Evolutionary conservation across 1,140 invertebrate species (phyloP).

Genomic region (Tyrophagus putrescentiae): DNA sequence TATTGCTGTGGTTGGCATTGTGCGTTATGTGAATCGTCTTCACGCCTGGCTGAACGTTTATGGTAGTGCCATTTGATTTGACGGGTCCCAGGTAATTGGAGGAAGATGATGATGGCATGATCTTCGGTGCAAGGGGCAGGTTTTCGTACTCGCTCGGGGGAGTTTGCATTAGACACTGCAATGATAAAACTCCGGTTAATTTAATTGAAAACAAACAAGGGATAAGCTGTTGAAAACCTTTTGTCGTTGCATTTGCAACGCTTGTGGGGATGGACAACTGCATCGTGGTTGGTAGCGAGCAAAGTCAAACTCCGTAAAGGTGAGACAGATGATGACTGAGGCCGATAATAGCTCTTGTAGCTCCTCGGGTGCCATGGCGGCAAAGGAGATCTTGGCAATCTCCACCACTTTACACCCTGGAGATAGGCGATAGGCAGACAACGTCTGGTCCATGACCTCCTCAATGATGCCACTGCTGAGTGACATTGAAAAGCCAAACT

Average conservation of each 20-base stretch:
- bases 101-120: background rate
- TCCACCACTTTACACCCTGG: conserved; percentile 16
- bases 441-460: conserved; percentile 13
- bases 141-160: conserved; percentile 13
- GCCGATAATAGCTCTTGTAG: conserved; percentile 11
- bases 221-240: background rate
- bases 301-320: conserved; percentile 7
- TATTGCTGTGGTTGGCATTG: background rate
- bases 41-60: background rate
- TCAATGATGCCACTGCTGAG: conserved; percentile 14
- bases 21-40: conserved; percentile 14
- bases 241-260: background rate
- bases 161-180: background rate
- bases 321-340: conserved; percentile 10
- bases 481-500: conserved; percentile 11
- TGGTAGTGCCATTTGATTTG: background rate
- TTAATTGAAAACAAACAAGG: background rate
- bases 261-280: conserved; percentile 3
- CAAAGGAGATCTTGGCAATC: conserved; percentile 12
- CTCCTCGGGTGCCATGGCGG: conserved; percentile 15
- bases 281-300: background rate
- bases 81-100: too few species aligned
- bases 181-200: too few species aligned
- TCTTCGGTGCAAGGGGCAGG: background rate
- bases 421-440: conserved; percentile 13